Evolutionary conservation across 2,797 vertebrate genomes (phyloP), one percentile per base, ranked within the genome.

Genomic region (Pyrrhura leucotis): DNA sequence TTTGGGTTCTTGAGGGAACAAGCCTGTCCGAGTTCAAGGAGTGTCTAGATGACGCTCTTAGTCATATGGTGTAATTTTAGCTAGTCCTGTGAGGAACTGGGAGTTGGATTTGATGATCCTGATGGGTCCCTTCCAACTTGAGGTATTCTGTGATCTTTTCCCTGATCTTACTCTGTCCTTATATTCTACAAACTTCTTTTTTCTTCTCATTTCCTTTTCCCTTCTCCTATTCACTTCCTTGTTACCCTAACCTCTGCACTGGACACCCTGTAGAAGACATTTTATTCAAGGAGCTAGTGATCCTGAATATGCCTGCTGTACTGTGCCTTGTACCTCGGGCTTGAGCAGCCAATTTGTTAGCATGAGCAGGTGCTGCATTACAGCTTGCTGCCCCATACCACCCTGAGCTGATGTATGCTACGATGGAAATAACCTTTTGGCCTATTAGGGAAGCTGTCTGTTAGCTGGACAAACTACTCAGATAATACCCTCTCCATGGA

Each of bases 341-440:
- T 65, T 9, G 12, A 76, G 44, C 62, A 62, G 56, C 50, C 12
- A 1, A 0, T n/a, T 73, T 1, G 0, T 61, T 69, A 42, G 18
- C 0, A 0, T 33, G n/a, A 80, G 29, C 15, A 20, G 47, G 42
- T 3, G 2, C 21, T 61, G 8, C 1, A 0, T 28, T 13, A 25
- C 12, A 40, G 17, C 33, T 66, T 22, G 31, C 50, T 56, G 39
- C 68, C 6, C 45, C 44, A 68, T 20, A 6, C 4, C 68, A 72
- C 53, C 44, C 44, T 53, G 33, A 68, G 33, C 44, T 79, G 31
- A 9, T 79, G 35, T 33, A 44, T 63, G 8, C 33, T 68, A 44
- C 15, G 28, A 42, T 6, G 9, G 18, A 80, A 31, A 51, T 39
- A 61, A 56, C 25, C 10, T 86, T 47, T 59, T 50, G 72, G 28